Base-by-base conservation (phyloP, 1,140 invertebrate genomes). In the Vollenhovia emeryi region DNA sequence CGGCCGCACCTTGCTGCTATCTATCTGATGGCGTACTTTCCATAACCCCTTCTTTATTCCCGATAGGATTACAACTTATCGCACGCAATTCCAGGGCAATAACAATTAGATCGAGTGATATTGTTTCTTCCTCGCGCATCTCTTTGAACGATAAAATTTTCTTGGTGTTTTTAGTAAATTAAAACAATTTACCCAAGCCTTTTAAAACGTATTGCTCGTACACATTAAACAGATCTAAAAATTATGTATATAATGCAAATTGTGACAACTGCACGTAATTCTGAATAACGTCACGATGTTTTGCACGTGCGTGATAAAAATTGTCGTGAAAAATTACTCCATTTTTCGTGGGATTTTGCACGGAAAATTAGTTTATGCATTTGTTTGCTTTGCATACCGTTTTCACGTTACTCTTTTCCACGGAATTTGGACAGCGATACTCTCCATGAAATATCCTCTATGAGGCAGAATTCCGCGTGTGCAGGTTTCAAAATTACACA, bases 1-100 rank as follows among this genome's bases (percentile, higher is more conserved):
- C 27, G 43, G 24, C 64, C 78, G 36, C 78, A 71, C 78, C 78
- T 71, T 69, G 45, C 48, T 52, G 50, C 33, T n/a, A 71, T 55
- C 75, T 50, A 15, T 80, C 36, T 80, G 24, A 30, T 68, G 45
- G 24, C 13, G 8, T 45, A 57, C 24, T n/a, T 73, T 57, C 15
- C 64, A 43, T 15, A 79, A 36, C 24, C 55, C n/a, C 13, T 73
- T 57, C 78, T 73, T 13, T 13, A 57, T 59, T 57, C 36, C 18
- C 8, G 50, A 82, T 80, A 57, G 36, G 3, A 40, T 73, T 82
- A 82, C 78, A 57, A n/a, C 13, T n/a, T 45, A 33, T 68, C 21
- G 9, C 33, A 24, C 7, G 18, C 15, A 40, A 45, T 57, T 57
- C 8, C 50, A 21, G 36, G 33, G 1, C 36, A 69, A 50, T 76